phyloP scores from a whole-genome alignment of 2,113 vertebrate species.

The Ictalurus furcatus region DNA sequence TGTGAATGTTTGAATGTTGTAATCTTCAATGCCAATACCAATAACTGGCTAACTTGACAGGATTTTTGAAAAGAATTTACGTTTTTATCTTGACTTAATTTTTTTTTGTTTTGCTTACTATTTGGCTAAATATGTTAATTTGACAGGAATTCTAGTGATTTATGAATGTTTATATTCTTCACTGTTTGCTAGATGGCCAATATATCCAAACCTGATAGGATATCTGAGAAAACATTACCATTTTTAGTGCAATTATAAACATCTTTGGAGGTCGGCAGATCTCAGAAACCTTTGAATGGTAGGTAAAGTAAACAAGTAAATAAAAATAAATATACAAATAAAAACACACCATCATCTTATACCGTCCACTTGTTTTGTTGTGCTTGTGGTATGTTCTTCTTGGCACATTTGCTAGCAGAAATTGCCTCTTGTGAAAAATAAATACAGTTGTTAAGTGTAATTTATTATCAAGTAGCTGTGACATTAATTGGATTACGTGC shows the following conservation, averaged over 20 bases:
- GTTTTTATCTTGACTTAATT: not conserved
- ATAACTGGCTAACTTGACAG: not conserved
- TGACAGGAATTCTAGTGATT: not conserved
- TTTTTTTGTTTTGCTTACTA: not conserved
- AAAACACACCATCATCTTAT: not conserved
- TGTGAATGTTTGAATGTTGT: not conserved
- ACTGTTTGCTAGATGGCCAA: not conserved
- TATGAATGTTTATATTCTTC: not conserved
- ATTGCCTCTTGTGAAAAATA: not conserved
- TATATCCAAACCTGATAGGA: not conserved
- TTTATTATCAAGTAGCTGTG: slow-evolving; percentile 4
- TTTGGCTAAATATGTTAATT: not conserved
- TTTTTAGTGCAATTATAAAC: not conserved
- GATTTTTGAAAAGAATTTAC: not conserved
- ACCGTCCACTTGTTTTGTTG: not conserved
- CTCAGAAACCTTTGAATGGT: not conserved
- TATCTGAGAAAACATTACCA: not conserved
- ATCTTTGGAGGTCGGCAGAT: not conserved
- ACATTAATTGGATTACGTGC: slow-evolving; percentile 5
- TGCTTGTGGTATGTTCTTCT: not conserved
- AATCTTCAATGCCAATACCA: not conserved
- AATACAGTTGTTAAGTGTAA: no score
- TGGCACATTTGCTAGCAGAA: not conserved
- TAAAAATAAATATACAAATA: no score
- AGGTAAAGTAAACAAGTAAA: not conserved